phyloP scores from a whole-genome alignment of 1,140 invertebrate species.

The Diorhabda carinulata region DNA sequence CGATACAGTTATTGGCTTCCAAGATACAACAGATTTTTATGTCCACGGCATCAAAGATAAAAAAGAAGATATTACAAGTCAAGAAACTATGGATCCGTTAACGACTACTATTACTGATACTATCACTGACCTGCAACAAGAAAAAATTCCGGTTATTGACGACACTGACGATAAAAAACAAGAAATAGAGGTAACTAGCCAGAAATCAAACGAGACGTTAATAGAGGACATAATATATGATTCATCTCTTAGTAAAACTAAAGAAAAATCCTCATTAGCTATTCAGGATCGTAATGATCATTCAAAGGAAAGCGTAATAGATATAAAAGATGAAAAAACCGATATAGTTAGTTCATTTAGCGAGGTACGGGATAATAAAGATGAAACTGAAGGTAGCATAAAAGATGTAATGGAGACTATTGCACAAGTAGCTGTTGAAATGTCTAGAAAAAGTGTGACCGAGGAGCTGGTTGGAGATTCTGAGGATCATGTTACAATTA shows the following conservation, averaged over 20 bases:
- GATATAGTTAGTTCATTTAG: background rate
- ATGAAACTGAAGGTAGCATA: background rate
- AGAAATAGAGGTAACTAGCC: background rate
- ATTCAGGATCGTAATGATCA: background rate
- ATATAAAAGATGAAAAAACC: background rate
- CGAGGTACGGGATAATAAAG: background rate
- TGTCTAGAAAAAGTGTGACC: too few species aligned
- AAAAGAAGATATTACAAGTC: background rate
- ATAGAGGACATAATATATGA: background rate
- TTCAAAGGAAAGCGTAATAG: background rate
- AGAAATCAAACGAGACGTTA: background rate
- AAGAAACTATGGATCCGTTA: background rate
- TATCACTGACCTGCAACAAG: background rate
- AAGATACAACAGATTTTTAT: background rate
- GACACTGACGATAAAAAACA: background rate
- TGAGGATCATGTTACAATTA: too few species aligned
- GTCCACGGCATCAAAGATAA: constrained; percentile 3
- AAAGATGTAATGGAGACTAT: too few species aligned
- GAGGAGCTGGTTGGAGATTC: too few species aligned
- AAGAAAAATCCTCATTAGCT: background rate
- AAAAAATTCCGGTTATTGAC: background rate
- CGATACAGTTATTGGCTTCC: background rate
- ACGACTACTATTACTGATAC: background rate
- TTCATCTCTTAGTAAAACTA: too few species aligned
- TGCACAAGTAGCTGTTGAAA: too few species aligned